Evolutionary conservation across 1,140 invertebrate species (phyloP).

Genomic region (Pogonomyrmex barbatus): DNA sequence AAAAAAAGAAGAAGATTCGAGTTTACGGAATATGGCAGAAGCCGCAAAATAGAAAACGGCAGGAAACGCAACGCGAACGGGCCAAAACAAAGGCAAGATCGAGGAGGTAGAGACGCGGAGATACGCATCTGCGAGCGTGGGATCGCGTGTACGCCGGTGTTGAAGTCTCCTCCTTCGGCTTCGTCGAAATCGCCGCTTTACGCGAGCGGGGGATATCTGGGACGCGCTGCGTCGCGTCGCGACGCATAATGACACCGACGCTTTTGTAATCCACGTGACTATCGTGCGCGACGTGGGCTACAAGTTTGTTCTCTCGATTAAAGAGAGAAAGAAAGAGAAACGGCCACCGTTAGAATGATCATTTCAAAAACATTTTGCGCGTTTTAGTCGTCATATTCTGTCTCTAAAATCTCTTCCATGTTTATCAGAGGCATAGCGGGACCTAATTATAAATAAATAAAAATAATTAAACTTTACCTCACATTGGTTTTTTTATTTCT

Average conservation of each 20-base stretch:
- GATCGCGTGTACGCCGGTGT: conserved; percentile 55
- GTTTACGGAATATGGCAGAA: conserved; percentile 23
- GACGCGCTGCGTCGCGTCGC: conserved; percentile 51
- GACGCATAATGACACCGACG: conserved; percentile 62
- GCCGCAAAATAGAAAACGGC: conserved; percentile 67
- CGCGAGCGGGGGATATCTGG: conserved; percentile 48
- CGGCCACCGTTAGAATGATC: not conserved
- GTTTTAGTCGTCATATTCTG: not conserved
- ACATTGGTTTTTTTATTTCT: not conserved
- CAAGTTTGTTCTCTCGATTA: conserved; percentile 23
- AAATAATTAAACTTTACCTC: not conserved
- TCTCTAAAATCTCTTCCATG: not conserved
- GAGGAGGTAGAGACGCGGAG: conserved; percentile 74
- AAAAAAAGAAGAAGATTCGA: conserved; percentile 13
- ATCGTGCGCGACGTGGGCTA: conserved; percentile 50
- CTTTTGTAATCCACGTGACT: conserved; percentile 63
- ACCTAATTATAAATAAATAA: not conserved
- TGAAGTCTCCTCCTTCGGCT: conserved; percentile 49
- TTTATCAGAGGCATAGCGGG: not conserved
- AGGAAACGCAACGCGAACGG: conserved; percentile 72
- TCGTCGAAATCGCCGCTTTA: conserved; percentile 24
- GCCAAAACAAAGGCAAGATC: conserved; percentile 73
- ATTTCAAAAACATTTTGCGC: not conserved
- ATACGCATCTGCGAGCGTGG: conserved; percentile 65
- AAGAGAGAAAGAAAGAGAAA: conserved; percentile 2